Evolutionary conservation across 2,888 invertebrate genomes (phyloP).

Genomic region (Melinopterus prodromus): DNA sequence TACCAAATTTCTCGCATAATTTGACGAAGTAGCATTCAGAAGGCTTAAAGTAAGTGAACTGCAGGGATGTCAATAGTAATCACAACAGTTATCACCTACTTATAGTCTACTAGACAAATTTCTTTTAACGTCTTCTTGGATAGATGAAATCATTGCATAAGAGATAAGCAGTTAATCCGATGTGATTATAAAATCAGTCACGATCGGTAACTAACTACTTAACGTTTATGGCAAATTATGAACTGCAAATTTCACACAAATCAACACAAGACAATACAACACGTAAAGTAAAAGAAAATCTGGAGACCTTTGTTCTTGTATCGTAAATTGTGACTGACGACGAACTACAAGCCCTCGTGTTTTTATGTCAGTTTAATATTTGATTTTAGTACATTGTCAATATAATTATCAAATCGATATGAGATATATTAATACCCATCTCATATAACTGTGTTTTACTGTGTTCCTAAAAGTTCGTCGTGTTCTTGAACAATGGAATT

Average conservation of each 20-base stretch:
- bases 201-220: neutral
- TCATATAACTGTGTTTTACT: no score
- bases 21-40: neutral
- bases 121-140: neutral
- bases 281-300: no score
- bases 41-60: neutral
- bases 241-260: neutral
- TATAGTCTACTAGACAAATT: neutral
- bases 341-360: no score
- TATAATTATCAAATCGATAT: no score
- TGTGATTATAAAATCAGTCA: neutral
- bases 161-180: neutral
- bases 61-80: neutral
- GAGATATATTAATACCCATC: no score
- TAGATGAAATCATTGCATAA: neutral
- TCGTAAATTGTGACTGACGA: no score
- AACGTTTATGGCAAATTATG: neutral
- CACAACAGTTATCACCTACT: neutral
- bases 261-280: no score
- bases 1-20: neutral
- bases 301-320: no score
- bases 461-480: no score
- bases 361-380: no score
- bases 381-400: no score
- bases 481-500: no score